phyloP scores from a whole-genome alignment of 2,113 vertebrate species.

The Ellobius talpinus region DNA sequence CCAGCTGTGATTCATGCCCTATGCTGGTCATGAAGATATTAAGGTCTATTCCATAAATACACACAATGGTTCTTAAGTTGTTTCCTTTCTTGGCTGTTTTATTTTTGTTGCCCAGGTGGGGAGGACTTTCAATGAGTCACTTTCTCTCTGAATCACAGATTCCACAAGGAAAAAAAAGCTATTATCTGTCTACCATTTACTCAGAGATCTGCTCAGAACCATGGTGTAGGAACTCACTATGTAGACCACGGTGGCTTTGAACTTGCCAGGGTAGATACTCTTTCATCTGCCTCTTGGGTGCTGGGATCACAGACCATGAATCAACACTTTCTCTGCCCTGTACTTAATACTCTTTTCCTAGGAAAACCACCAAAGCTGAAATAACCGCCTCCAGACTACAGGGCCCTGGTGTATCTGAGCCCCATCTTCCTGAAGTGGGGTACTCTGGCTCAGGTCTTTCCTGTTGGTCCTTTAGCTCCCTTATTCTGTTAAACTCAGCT shows the following conservation, averaged over 20 bases:
- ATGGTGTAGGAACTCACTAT: neutral
- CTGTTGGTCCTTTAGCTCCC: too few species aligned
- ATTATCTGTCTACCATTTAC: neutral
- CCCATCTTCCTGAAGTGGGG: neutral
- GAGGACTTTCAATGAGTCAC: neutral
- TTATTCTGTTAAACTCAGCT: neutral
- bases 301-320: neutral
- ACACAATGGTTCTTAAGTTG: slow-evolving; percentile 69
- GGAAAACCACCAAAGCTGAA: neutral
- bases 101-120: neutral
- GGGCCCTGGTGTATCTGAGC: neutral
- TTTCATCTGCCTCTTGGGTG: neutral
- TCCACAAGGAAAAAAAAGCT: neutral
- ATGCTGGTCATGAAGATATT: slow-evolving; percentile 74
- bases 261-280: neutral
- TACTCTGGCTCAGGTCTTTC: neutral
- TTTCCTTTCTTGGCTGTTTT: slow-evolving; percentile 20
- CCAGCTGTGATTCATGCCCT: slow-evolving; percentile 77
- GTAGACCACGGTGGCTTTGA: neutral
- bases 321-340: neutral
- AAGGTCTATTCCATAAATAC: slow-evolving; percentile 77
- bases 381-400: neutral
- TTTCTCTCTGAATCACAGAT: neutral
- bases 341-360: neutral
- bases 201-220: neutral